A percentile compares a stretch with the other conserved stretches of the same genome.
These are phyloP conservation scores for Drosophila robusta DNA, from an alignment of 2,888 invertebrate species.

Conservation along the genomic window DNA sequence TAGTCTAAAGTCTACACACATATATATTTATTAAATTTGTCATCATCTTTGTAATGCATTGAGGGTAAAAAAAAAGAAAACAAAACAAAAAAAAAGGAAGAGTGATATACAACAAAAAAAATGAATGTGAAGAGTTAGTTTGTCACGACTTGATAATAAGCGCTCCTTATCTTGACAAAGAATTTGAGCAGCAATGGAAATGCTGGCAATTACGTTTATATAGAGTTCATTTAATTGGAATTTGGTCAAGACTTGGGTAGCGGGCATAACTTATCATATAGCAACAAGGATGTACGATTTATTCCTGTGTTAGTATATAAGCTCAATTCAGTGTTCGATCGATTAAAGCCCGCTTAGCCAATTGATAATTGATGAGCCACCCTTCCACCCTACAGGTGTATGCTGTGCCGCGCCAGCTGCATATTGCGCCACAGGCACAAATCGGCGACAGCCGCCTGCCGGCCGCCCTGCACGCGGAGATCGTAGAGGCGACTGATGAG, in stretches of 20 bases:
- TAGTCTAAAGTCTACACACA: slow-evolving; percentile 18
- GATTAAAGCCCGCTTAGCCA: slow-evolving; percentile 17
- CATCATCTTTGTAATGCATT: slow-evolving; percentile 42
- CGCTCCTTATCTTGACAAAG: not conserved
- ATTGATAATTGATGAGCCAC: not conserved
- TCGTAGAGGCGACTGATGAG: slow-evolving; percentile 88
- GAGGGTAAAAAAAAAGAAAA: not conserved
- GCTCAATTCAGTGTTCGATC: slow-evolving; percentile 18
- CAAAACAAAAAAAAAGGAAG: not conserved
- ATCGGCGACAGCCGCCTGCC: slow-evolving; percentile 94
- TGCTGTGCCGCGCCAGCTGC: slow-evolving; percentile 86
- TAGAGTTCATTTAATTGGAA: slow-evolving; percentile 15
- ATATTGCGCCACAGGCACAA: slow-evolving; percentile 94
- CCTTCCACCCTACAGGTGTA: slow-evolving; percentile 74
- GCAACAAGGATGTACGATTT: slow-evolving; percentile 17
- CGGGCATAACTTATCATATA: slow-evolving; percentile 2
- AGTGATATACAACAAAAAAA: not conserved
- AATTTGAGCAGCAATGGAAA: slow-evolving; percentile 7
- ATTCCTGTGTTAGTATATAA: slow-evolving; percentile 13
- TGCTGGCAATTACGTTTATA: not conserved
- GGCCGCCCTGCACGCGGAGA: slow-evolving; percentile 89
- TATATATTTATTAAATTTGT: slow-evolving; percentile 21
- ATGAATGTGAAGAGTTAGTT: slow-evolving; percentile 6
- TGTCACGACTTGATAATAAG: slow-evolving; percentile 15
- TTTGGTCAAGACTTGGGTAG: not conserved